Conservation (phyloP, 2,113 vertebrate genomes). For the Stegostoma tigrinum region DNA sequence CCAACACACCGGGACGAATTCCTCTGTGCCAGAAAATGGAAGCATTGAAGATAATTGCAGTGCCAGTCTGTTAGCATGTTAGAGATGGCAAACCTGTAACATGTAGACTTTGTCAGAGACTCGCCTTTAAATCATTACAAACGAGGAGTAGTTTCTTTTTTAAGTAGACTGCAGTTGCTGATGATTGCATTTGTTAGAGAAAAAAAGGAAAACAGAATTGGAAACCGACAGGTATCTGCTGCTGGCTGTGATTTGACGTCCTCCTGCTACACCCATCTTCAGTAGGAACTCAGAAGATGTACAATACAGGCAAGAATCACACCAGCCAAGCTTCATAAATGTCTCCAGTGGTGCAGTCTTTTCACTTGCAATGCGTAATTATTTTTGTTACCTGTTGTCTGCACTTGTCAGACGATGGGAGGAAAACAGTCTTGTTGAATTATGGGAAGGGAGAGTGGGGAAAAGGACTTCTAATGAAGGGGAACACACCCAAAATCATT, state of each 20-base stretch:
- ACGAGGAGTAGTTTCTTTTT: neutral
- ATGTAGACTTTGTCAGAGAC: neutral
- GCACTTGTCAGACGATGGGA: conserved; percentile 18
- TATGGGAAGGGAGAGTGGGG: neutral
- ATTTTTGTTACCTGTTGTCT: conserved; percentile 41
- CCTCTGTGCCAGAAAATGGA: neutral
- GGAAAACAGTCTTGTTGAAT: neutral
- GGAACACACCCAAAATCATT: conserved; percentile 2
- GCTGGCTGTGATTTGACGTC: conserved; percentile 40
- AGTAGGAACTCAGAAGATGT: conserved; percentile 50
- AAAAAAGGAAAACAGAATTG: neutral
- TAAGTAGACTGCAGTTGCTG: neutral
- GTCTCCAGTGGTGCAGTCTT: conserved; percentile 51
- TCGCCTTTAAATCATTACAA: neutral
- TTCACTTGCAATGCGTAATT: conserved; percentile 39
- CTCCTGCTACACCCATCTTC: conserved; percentile 40
- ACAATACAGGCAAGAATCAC: conserved; percentile 40
- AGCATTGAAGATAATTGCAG: neutral
- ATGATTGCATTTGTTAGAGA: neutral
- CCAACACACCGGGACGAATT: neutral
- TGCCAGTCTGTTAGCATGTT: neutral
- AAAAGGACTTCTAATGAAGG: conserved; percentile 8
- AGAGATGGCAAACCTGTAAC: neutral
- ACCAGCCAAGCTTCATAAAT: conserved; percentile 40
- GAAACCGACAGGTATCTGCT: conserved; percentile 41